Evolutionary conservation across 2,888 invertebrate species (phyloP).

Genomic region (Blastobasis lacticolella): DNA sequence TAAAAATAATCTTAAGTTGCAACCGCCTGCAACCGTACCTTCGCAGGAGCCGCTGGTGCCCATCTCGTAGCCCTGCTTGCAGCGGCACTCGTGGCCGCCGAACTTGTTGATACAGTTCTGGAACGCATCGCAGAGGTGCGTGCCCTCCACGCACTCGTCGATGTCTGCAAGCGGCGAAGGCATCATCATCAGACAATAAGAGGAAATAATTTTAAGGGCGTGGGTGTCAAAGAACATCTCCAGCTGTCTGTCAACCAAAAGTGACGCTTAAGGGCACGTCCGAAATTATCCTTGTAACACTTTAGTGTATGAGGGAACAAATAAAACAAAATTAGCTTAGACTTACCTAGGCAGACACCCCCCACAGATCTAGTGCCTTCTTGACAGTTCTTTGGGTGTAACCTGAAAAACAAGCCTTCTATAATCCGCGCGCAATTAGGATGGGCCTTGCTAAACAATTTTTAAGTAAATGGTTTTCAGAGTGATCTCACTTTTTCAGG

Average conservation of each 20-base stretch:
- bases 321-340: neutral
- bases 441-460: too few species aligned
- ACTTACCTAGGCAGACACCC: conserved; percentile 76
- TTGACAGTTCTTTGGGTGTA: conserved; percentile 73
- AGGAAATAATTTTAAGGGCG: neutral
- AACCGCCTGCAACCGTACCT: conserved; percentile 65
- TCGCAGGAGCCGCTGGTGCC: conserved; percentile 59
- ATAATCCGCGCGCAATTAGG: too few species aligned
- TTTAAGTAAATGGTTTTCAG: too few species aligned
- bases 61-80: conserved; percentile 60
- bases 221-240: neutral
- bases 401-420: conserved; percentile 21
- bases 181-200: too few species aligned
- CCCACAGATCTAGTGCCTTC: conserved; percentile 68
- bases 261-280: too few species aligned
- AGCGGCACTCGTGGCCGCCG: conserved; percentile 67
- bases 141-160: conserved; percentile 83
- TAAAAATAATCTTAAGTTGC: too few species aligned
- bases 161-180: conserved; percentile 74
- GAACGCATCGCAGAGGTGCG: conserved; percentile 62
- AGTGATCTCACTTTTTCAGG: too few species aligned
- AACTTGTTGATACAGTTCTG: conserved; percentile 69
- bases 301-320: neutral
- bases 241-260: too few species aligned
- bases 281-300: too few species aligned